These are phyloP conservation scores for Bacillus rossius DNA, from an alignment of 1,140 invertebrate species.

Conservation along the genomic window DNA sequence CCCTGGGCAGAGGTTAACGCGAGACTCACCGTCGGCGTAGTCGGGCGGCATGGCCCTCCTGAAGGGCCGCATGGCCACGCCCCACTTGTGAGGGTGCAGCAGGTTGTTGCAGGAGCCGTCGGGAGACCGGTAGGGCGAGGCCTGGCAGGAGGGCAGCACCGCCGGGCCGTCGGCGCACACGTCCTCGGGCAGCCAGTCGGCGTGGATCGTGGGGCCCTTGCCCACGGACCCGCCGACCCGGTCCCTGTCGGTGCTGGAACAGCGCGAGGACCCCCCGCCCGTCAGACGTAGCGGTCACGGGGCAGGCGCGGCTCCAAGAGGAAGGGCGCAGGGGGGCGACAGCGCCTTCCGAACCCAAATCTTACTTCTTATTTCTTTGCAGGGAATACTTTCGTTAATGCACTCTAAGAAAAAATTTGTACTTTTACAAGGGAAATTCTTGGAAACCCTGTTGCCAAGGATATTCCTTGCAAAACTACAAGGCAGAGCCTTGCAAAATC, in stretches of 20 bases:
- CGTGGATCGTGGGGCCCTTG: not conserved
- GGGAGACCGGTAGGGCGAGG: constrained; percentile 55
- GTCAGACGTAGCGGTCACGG: too few relatives aligned
- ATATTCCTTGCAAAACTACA: too few relatives aligned
- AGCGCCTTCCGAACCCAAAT: too few relatives aligned
- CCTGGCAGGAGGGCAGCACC: constrained; percentile 19
- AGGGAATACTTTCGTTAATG: too few relatives aligned
- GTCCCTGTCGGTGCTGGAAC: too few relatives aligned
- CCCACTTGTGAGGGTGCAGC: constrained; percentile 55
- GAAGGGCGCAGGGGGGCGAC: not conserved
- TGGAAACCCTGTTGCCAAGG: too few relatives aligned
- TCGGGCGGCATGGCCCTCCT: constrained; percentile 62
- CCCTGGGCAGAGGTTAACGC: too few relatives aligned
- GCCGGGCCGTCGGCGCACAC: constrained; percentile 3
- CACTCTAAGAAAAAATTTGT: too few relatives aligned
- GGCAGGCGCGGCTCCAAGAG: not conserved
- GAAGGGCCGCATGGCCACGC: constrained; percentile 70
- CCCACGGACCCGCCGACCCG: not conserved
- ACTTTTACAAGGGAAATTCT: too few relatives aligned
- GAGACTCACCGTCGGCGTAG: constrained; percentile 65
- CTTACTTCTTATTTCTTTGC: too few relatives aligned
- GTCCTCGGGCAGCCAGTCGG: not conserved
- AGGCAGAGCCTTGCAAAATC: too few relatives aligned
- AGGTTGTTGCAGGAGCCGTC: constrained; percentile 83
- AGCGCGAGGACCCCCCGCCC: too few relatives aligned